Evolutionary conservation across 2,888 invertebrate genomes (phyloP), one percentile per base, ranked within the genome.

Genomic region (Isotomurus palustris): DNA sequence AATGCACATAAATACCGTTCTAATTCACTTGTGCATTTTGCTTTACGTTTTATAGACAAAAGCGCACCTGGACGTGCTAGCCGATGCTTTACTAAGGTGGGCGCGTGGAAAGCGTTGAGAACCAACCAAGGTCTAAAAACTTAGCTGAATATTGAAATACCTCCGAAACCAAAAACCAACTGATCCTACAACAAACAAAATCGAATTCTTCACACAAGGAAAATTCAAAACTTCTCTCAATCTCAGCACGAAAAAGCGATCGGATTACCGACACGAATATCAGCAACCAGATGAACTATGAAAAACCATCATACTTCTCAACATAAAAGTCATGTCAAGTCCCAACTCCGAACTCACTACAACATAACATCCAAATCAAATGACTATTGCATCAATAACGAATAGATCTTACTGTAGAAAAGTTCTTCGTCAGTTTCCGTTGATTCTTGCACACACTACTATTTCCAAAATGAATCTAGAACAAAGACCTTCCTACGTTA

Each of bases 41-140:
- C 38, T 27, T 40, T 54, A 73, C 72, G 73, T 74, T 73, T 85
- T 83, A 52, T 86, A 93, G 93, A 93, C 92, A 74, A 93, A 92
- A 78, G 91, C 91, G 75, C 93, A 93, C 77, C 81, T 93, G 79
- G 92, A 93, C 80, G 91, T 93, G 72, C 79, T 93, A 77, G 93
- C 93, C 70, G 93, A 93, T 79, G 93, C 92, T 75, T 82, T 93
- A 73, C 81, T 93, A 72, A 85, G 92, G 76, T 93, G 92, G 92
- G 91, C 91, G 76, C 83, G 92, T 78, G 92, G 92, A 49, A 60
- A 56, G 53, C 67, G 67, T 49, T 67, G 61, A n/a, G 17, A 48
- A 43, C n/a, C 17, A 14, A 45, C 55, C 43, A 44, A 36, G 17
- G 32, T 24, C 29, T 50, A 6, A 27, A 54, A 32, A 32, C 32